phyloP scores from a whole-genome alignment of 2,888 invertebrate species.

The Oithona nana region DNA sequence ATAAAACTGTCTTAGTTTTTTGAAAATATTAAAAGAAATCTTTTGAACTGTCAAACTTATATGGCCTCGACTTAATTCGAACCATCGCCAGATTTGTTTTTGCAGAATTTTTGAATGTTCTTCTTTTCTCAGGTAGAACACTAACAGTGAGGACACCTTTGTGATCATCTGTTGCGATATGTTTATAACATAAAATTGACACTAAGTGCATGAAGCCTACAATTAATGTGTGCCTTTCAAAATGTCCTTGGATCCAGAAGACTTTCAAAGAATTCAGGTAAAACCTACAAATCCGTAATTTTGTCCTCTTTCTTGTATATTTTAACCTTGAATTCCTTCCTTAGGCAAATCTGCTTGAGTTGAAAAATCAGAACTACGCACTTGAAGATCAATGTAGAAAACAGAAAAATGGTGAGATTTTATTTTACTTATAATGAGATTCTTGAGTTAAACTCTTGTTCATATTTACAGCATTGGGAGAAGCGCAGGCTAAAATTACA shows the following conservation, averaged over 20 bases:
- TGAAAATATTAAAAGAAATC: too few species aligned
- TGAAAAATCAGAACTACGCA: conserved; percentile 10
- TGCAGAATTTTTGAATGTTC: too few species aligned
- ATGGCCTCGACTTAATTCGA: too few species aligned
- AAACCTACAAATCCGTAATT: neutral
- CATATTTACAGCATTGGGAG: neutral
- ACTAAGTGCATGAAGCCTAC: too few species aligned
- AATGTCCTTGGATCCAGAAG: neutral
- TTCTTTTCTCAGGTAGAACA: too few species aligned
- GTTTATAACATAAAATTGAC: too few species aligned
- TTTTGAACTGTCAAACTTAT: too few species aligned
- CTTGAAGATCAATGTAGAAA: neutral
- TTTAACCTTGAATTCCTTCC: neutral
- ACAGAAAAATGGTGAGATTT: neutral
- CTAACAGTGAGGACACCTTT: too few species aligned
- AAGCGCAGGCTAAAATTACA: conserved; percentile 1
- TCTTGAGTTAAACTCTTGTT: neutral
- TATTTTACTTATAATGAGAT: neutral
- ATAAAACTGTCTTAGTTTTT: too few species aligned
- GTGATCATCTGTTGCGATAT: too few species aligned
- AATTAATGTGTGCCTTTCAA: too few species aligned
- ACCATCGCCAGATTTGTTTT: too few species aligned
- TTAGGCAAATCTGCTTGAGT: conserved; percentile 4
- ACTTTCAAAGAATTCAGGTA: neutral
- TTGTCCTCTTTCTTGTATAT: neutral